Base-by-base conservation (phyloP, 1,140 invertebrate species). In the Trichogramma pretiosum region DNA sequence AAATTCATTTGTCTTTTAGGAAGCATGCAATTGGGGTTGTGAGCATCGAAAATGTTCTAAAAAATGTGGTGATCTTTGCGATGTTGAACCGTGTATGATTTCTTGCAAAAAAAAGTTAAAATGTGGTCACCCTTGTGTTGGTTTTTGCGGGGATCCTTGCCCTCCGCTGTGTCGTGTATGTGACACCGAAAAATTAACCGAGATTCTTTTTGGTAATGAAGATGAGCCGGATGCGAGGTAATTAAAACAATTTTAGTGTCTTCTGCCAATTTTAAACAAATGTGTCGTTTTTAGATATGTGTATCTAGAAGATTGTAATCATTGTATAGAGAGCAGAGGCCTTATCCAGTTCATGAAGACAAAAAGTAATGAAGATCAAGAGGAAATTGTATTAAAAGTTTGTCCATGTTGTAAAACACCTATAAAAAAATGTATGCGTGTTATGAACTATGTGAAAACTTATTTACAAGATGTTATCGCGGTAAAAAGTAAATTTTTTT, bases 91-190 rank as follows among this genome's bases (percentile, higher is more conserved):
- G n/a, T n/a, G n/a, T n/a, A n/a, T n/a, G n/a, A n/a, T n/a, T n/a
- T n/a, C n/a, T 26, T 41, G 39, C 24, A 28, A 1, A 24, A 19
- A 40, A 11, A 24, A 9, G 23, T 40, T 24, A 18, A 26, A 48
- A 8, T 77, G 76, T 58, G 74, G 74, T 0, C 75, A 77, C 56
- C 21, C 17, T 1, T 77, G 75, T 56, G 51, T 13, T 7, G 52
- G 54, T 1, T 46, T 37, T 24, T 77, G 76, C 52, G 54, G 45
- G 9, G 54, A 63, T 4, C 17, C 14, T 0, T 78, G 75, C 39
- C 66, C 66, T 11, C 42, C 19, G 7, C 35, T 60, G 13, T 74
- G 72, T 57, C 52, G 60, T 13, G 47, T 59, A 10, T 75, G 71
- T 48, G 50, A 77, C 49, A 56, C 61, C 17, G 70, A 77, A 8